Conservation (phyloP, 2,113 vertebrate species). For the Petrocephalus zakoni region DNA sequence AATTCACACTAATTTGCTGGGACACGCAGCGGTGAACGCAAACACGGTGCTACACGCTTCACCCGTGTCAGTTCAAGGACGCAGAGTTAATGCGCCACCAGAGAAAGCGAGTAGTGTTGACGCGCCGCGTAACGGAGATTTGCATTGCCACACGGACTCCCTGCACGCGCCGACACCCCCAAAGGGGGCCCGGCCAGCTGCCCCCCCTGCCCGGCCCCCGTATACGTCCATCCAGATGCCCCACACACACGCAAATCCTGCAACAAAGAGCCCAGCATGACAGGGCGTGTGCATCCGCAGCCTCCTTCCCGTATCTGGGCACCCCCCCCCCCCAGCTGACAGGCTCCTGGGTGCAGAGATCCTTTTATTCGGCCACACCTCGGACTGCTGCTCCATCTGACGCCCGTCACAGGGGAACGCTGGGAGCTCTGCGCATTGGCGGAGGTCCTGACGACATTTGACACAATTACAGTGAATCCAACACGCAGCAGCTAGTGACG, state of each 20-base stretch:
- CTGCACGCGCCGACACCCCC: background rate
- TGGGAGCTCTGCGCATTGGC: background rate
- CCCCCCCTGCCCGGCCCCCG: background rate
- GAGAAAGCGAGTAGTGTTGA: background rate
- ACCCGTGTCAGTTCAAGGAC: slow-evolving; percentile 1
- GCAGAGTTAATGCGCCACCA: background rate
- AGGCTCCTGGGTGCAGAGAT: slow-evolving; percentile 14
- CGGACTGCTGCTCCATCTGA: slow-evolving; percentile 5
- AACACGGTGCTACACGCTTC: background rate
- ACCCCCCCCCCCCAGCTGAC: background rate
- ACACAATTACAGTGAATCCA: background rate
- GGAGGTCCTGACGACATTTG: background rate
- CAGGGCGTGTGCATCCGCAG: background rate
- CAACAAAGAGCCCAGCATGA: slow-evolving; percentile 1
- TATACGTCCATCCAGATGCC: background rate
- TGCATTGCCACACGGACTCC: background rate
- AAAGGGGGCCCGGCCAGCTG: background rate
- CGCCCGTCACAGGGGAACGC: background rate
- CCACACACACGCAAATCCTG: background rate
- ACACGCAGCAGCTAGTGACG: background rate
- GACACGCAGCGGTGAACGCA: background rate
- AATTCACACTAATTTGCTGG: slow-evolving; percentile 3
- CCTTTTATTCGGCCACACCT: background rate
- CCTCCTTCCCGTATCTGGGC: background rate
- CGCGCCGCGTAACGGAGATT: background rate